These are phyloP conservation scores for Watsonalla cultraria DNA, from an alignment of 2,888 invertebrate species.

Conservation along the genomic window DNA sequence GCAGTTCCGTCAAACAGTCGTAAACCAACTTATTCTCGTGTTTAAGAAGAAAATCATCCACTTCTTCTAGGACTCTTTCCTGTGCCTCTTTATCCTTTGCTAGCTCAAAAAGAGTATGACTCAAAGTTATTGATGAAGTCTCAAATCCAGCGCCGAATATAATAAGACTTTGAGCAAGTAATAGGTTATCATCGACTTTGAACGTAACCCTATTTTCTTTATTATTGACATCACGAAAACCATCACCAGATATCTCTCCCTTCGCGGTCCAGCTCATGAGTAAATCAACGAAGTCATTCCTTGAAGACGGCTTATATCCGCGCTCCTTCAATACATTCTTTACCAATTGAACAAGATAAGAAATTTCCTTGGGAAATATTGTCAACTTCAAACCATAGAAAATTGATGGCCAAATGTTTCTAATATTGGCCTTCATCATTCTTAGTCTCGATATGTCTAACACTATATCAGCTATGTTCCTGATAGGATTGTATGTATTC, in stretches of 20 bases:
- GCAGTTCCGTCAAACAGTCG: constrained; percentile 36
- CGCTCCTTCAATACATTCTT: constrained; percentile 14
- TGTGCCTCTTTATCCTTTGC: constrained; percentile 16
- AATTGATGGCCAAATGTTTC: constrained; percentile 6
- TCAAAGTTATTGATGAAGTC: constrained; percentile 18
- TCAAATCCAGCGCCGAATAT: constrained; percentile 26
- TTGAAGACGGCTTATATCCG: constrained; percentile 12
- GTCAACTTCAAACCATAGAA: constrained; percentile 3
- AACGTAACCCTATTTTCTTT: constrained; percentile 11
- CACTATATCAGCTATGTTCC: neutral
- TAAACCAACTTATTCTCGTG: constrained; percentile 30
- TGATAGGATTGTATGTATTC: neutral
- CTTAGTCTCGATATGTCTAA: neutral
- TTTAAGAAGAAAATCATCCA: constrained; percentile 3
- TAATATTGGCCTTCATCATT: neutral
- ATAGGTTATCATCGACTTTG: constrained; percentile 14
- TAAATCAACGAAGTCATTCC: constrained; percentile 24
- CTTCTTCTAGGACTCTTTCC: neutral
- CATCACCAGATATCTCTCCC: constrained; percentile 28
- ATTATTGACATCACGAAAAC: constrained; percentile 15
- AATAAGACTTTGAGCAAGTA: constrained; percentile 20
- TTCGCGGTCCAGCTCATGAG: constrained; percentile 19
- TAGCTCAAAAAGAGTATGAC: constrained; percentile 16
- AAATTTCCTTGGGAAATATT: constrained; percentile 3
- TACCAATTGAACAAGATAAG: constrained; percentile 15